Conservation (phyloP, 2,888 invertebrate species). For the Pristionchus entomophagus region DNA sequence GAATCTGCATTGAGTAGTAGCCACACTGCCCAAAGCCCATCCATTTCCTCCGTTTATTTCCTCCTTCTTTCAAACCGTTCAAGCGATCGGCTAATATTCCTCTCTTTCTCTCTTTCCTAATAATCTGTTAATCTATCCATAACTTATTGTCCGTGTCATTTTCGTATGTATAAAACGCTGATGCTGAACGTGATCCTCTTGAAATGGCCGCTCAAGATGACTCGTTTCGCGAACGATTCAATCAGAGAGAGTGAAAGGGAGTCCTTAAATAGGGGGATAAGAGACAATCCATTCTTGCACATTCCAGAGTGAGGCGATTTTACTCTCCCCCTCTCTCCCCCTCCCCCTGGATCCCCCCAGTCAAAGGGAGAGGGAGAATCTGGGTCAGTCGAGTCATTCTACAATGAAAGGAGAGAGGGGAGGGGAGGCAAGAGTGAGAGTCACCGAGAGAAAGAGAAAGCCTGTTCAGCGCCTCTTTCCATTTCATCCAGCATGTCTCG, state of each 20-base stretch:
- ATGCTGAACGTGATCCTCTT: background rate
- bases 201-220: background rate
- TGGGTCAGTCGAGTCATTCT: conserved; percentile 48
- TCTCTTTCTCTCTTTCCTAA: conserved; percentile 10
- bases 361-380: conserved; percentile 16
- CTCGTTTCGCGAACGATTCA: conserved; percentile 1
- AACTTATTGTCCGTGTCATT: conserved; percentile 13
- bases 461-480: conserved; percentile 41
- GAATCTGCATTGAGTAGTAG: conserved; percentile 35
- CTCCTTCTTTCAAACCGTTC: conserved; percentile 18
- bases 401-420: conserved; percentile 8
- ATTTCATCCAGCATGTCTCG: conserved; percentile 11
- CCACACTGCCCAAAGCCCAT: background rate
- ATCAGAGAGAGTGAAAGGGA: background rate
- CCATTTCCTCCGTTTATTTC: conserved; percentile 23
- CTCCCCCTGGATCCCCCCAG: background rate
- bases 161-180: background rate
- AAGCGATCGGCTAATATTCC: conserved; percentile 14
- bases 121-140: conserved; percentile 21
- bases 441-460: conserved; percentile 33
- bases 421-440: conserved; percentile 7
- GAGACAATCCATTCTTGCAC: conserved; percentile 20
- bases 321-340: conserved; percentile 4
- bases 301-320: conserved; percentile 30
- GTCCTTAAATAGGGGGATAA: conserved; percentile 13